A percentile compares a stretch with the other conserved stretches of the same genome.
Conservation (phyloP, 2,797 vertebrate species). For the Siniperca scherzeri region DNA sequence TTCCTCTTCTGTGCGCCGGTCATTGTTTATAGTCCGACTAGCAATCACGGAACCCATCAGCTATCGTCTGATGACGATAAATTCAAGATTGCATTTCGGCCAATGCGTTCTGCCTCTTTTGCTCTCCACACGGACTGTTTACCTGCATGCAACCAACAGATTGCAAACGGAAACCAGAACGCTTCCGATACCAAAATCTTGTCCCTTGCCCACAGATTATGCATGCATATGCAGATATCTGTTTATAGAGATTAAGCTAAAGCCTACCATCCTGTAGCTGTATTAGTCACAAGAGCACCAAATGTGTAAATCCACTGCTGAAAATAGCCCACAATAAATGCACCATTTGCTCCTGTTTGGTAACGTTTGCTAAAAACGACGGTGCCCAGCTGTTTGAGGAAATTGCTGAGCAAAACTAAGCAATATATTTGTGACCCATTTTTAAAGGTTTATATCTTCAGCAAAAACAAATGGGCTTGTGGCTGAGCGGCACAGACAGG, state of each 20-base stretch:
- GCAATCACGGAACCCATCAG: no score
- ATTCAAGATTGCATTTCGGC: no score
- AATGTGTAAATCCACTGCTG: not conserved
- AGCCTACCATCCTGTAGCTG: not conserved
- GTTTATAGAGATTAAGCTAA: not conserved
- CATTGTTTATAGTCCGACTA: no score
- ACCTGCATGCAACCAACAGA: no score
- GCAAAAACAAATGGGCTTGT: not conserved
- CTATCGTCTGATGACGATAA: no score
- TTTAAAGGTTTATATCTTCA: not conserved
- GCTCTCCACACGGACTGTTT: no score
- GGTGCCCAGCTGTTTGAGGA: not conserved
- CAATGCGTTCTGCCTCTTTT: no score
- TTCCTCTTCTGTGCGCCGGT: no score
- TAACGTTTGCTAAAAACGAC: not conserved
- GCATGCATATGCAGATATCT: no score
- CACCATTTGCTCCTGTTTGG: not conserved
- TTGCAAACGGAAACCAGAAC: no score
- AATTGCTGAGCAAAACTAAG: not conserved
- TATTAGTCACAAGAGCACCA: not conserved
- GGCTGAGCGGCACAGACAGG: not conserved
- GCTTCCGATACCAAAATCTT: no score
- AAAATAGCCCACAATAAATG: not conserved
- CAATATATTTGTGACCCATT: not conserved
- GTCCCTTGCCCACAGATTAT: no score